Evolutionary conservation across 2,888 invertebrate species (phyloP).

Genomic region (Pseudococcus jackbeardsleyi): DNA sequence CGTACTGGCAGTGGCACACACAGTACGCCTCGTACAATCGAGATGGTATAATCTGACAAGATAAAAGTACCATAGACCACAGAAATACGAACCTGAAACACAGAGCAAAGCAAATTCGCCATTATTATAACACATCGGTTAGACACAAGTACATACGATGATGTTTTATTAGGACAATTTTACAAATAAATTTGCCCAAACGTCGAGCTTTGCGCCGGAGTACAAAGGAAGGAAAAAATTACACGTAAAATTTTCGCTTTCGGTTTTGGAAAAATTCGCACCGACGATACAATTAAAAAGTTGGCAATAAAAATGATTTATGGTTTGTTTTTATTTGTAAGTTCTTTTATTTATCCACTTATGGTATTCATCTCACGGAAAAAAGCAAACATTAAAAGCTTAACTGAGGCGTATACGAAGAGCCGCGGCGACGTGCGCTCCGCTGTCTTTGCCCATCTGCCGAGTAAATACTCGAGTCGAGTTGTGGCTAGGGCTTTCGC

Average conservation of each 20-base stretch:
- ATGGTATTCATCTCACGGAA: conserved; percentile 19
- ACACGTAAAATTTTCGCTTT: not conserved
- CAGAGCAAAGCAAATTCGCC: not conserved
- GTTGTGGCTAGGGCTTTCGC: not conserved
- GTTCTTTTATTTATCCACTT: conserved; percentile 24
- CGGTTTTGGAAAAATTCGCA: not conserved
- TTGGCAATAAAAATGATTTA: conserved; percentile 28
- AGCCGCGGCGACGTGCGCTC: too few species aligned
- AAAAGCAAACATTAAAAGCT: conserved; percentile 32
- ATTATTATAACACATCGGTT: not conserved
- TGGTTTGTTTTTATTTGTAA: conserved; percentile 24
- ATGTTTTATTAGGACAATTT: not conserved
- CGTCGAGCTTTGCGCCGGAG: not conserved
- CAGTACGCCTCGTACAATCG: not conserved
- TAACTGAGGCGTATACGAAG: not conserved
- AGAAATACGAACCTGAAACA: not conserved
- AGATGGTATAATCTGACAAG: conserved; percentile 5
- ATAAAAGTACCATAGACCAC: too few species aligned
- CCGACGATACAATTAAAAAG: conserved; percentile 32
- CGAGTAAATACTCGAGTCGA: not conserved
- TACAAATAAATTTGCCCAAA: not conserved
- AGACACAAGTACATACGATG: not conserved
- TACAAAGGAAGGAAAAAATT: not conserved
- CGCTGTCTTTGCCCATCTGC: not conserved
- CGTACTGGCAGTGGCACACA: not conserved